phyloP scores from a whole-genome alignment of 2,113 vertebrate species.

The Rhombomys opimus region DNA sequence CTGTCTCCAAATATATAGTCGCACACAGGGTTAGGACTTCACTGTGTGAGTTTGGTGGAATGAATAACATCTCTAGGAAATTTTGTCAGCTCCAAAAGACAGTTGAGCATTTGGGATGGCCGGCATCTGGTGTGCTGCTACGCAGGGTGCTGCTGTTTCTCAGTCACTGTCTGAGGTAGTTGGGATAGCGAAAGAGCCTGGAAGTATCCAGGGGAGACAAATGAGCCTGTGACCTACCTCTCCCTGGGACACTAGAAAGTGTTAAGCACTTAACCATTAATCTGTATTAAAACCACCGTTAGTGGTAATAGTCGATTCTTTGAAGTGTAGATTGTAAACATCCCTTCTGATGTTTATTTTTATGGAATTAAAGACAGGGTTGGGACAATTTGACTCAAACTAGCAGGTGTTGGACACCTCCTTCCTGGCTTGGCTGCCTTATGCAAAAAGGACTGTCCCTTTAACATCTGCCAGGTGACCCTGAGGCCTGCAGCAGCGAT shows the following conservation, averaged over 20 bases:
- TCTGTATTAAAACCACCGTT: neutral
- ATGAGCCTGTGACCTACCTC: neutral
- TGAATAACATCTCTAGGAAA: neutral
- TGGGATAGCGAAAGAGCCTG: neutral
- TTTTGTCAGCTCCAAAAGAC: neutral
- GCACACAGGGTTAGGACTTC: slow-evolving; percentile 14
- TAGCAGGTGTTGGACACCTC: neutral
- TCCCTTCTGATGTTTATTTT: neutral
- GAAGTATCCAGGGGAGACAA: neutral
- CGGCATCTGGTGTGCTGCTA: neutral
- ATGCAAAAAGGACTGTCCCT: neutral
- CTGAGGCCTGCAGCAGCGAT: too few relatives aligned
- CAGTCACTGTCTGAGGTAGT: neutral
- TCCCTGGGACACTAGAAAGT: neutral
- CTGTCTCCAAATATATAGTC: neutral
- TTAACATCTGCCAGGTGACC: neutral
- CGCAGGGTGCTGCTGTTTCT: too few relatives aligned
- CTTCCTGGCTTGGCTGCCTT: neutral
- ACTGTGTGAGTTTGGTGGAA: slow-evolving; percentile 12
- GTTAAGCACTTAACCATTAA: neutral
- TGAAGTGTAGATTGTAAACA: neutral
- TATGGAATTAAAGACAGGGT: neutral
- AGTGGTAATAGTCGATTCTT: neutral
- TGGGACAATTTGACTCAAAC: neutral
- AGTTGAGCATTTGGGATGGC: neutral